phyloP scores from a whole-genome alignment of 2,113 vertebrate species.

The Chaetura pelagica region DNA sequence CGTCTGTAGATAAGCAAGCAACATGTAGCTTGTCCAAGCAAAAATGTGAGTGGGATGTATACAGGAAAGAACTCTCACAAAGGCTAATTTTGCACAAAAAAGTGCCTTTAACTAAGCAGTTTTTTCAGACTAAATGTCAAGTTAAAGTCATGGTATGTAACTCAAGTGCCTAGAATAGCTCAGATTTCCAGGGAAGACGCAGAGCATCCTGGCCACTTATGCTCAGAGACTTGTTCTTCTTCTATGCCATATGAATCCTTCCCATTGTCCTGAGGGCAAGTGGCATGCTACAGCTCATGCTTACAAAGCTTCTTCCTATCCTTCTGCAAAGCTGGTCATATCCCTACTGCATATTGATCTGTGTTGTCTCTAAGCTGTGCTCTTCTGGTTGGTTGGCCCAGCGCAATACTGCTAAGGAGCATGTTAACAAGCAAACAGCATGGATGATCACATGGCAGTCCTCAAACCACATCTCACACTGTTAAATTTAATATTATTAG shows the following conservation, averaged over 20 bases:
- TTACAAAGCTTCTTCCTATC: background rate
- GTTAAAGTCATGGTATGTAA: background rate
- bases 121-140: background rate
- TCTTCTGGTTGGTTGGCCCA: background rate
- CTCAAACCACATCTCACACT: background rate
- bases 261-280: background rate
- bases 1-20: background rate
- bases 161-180: background rate
- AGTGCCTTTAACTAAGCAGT: background rate
- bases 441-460: background rate
- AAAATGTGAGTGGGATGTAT: background rate
- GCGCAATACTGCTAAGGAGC: background rate
- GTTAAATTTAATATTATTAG: background rate
- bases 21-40: background rate
- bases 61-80: background rate
- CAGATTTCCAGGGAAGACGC: background rate
- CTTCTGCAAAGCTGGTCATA: background rate
- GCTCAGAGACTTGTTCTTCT: background rate
- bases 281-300: background rate
- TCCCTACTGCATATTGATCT: background rate
- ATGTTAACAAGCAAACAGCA: background rate
- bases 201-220: background rate
- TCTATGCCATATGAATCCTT: background rate
- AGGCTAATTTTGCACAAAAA: background rate
- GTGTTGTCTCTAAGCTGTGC: background rate